Conservation (phyloP, 2,113 vertebrate genomes). For the Spea multiplicata region DNA sequence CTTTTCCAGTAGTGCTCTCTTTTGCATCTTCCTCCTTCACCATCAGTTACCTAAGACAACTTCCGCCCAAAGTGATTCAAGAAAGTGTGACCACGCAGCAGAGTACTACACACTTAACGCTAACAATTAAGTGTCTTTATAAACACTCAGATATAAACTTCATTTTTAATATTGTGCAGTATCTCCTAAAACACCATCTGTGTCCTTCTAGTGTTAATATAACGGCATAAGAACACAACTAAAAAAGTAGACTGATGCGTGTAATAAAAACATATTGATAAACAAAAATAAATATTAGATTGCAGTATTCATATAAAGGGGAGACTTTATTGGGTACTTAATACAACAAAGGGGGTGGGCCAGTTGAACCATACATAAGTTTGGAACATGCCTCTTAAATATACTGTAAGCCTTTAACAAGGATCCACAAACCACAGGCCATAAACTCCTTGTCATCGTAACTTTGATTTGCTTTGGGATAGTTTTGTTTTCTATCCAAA, state of each 20-base stretch:
- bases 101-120: not conserved
- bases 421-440: conserved; percentile 61
- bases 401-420: conserved; percentile 59
- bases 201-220: too few species aligned
- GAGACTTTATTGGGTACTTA: too few species aligned
- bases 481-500: conserved; percentile 5
- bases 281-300: too few species aligned
- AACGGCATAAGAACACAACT: too few species aligned
- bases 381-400: conserved; percentile 53
- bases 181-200: too few species aligned
- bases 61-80: conserved; percentile 19
- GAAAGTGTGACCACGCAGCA: not conserved
- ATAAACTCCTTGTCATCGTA: conserved; percentile 51
- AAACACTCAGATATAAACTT: too few species aligned
- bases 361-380: too few species aligned
- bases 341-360: too few species aligned
- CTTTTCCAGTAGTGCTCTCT: not conserved
- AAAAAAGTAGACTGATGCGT: too few species aligned
- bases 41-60: conserved; percentile 11
- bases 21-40: not conserved
- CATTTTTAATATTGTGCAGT: too few species aligned
- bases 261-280: too few species aligned
- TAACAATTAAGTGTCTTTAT: not conserved
- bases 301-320: too few species aligned
- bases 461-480: conserved; percentile 30